Evolutionary conservation across 2,888 invertebrate genomes (phyloP).

Genomic region (Acleris emargana): DNA sequence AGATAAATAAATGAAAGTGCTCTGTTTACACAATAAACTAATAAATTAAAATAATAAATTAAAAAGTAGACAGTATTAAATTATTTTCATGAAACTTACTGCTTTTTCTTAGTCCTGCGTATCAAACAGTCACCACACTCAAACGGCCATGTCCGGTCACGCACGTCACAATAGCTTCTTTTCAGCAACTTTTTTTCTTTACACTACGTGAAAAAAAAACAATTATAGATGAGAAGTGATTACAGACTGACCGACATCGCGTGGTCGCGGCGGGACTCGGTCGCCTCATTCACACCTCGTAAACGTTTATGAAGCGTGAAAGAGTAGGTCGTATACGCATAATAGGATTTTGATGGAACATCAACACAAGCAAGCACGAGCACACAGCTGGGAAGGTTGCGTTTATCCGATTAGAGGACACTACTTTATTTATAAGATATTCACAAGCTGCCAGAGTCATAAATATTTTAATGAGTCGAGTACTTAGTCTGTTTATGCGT

Average conservation of each 20-base stretch:
- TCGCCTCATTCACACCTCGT: constrained; percentile 38
- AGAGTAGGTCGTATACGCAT: constrained; percentile 33
- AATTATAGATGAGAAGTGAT: constrained; percentile 5
- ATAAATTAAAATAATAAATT: too few relatives aligned
- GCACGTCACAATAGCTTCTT: constrained; percentile 9
- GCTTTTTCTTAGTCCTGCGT: constrained; percentile 17
- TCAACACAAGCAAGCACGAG: constrained; percentile 23
- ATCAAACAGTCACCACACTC: constrained; percentile 10
- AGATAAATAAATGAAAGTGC: too few relatives aligned
- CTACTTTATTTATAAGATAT: neutral
- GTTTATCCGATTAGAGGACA: constrained; percentile 7
- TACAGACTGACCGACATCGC: constrained; percentile 16
- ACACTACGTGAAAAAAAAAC: constrained; percentile 12
- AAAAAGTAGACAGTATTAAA: too few relatives aligned
- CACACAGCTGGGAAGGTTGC: constrained; percentile 7
- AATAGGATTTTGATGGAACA: constrained; percentile 26
- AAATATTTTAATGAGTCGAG: too few relatives aligned
- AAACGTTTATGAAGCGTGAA: constrained; percentile 36
- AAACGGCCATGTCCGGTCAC: constrained; percentile 22
- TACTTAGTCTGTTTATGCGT: too few relatives aligned
- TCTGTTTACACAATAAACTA: too few relatives aligned
- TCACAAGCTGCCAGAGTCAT: neutral
- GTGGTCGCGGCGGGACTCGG: constrained; percentile 4
- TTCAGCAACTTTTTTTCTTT: constrained; percentile 10
- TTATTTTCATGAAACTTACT: constrained; percentile 9